A percentile compares a stretch with the other conserved stretches of the same genome.
These are phyloP conservation scores for Maniola jurtina DNA, from an alignment of 1,140 invertebrate genomes.

Conservation along the genomic window DNA sequence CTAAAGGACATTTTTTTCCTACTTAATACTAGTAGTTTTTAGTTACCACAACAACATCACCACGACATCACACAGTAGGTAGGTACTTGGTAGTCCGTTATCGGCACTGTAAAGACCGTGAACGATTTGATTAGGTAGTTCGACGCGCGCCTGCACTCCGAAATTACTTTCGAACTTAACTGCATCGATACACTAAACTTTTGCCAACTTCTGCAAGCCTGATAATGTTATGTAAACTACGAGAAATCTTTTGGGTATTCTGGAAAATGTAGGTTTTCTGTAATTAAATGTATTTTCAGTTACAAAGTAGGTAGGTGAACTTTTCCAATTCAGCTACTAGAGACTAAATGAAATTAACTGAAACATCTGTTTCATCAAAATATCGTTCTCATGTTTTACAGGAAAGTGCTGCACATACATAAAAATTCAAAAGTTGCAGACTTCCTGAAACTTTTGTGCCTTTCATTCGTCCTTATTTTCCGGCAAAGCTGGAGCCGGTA, in stretches of 20 bases:
- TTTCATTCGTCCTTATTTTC: neutral
- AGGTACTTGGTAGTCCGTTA: conserved; percentile 39
- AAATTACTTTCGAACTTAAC: conserved; percentile 73
- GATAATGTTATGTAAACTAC: conserved; percentile 36
- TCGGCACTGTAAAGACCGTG: conserved; percentile 69
- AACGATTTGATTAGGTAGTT: conserved; percentile 75
- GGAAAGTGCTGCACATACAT: no score
- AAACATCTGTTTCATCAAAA: no score
- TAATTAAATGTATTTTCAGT: neutral
- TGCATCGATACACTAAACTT: conserved; percentile 54
- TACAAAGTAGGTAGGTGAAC: neutral
- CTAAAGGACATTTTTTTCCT: conserved; percentile 3
- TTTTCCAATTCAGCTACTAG: no score
- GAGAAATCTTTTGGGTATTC: conserved; percentile 2
- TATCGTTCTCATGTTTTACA: no score
- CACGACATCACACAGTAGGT: conserved; percentile 30
- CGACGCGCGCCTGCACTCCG: conserved; percentile 70
- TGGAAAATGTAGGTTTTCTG: no score
- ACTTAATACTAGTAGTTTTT: conserved; percentile 1
- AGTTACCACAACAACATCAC: conserved; percentile 53
- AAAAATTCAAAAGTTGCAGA: no score
- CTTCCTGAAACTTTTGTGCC: no score
- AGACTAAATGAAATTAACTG: no score
- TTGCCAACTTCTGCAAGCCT: conserved; percentile 49
- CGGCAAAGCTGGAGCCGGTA: neutral